phyloP scores from a whole-genome alignment of 2,888 invertebrate species.

The Smittia aterrima region DNA sequence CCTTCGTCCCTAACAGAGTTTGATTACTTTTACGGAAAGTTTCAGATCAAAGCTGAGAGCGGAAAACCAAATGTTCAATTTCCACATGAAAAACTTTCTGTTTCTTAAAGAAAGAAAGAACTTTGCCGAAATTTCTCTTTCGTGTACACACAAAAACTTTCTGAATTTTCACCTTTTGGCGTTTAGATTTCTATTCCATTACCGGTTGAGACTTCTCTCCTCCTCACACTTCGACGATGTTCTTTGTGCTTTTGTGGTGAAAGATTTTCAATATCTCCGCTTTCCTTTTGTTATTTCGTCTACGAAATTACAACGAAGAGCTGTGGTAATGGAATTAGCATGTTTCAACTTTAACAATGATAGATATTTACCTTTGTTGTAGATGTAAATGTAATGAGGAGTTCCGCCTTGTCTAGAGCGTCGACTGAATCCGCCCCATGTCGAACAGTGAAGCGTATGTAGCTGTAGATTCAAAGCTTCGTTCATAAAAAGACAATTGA shows the following conservation, averaged over 20 bases:
- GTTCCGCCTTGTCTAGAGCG: not conserved
- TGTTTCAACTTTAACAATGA: constrained; percentile 34
- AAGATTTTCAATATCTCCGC: not conserved
- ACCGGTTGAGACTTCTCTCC: not conserved
- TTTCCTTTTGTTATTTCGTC: not conserved
- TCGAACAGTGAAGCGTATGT: too few species aligned
- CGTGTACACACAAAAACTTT: too few species aligned
- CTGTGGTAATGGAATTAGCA: constrained; percentile 40
- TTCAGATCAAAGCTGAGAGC: constrained; percentile 20
- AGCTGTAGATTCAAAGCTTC: not conserved
- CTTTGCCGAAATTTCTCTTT: too few species aligned
- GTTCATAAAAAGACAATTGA: constrained; percentile 1
- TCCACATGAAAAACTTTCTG: constrained; percentile 32
- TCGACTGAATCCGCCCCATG: too few species aligned
- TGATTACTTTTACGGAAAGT: too few species aligned
- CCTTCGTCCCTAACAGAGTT: too few species aligned
- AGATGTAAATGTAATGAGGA: not conserved
- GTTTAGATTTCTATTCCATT: not conserved
- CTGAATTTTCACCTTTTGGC: not conserved
- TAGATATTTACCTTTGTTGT: constrained; percentile 25
- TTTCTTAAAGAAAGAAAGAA: not conserved
- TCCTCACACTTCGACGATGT: too few species aligned
- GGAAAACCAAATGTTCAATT: constrained; percentile 40
- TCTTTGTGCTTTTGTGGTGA: not conserved
- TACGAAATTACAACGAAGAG: not conserved